phyloP scores from a whole-genome alignment of 1,140 invertebrate species.

The Diorhabda carinulata region DNA sequence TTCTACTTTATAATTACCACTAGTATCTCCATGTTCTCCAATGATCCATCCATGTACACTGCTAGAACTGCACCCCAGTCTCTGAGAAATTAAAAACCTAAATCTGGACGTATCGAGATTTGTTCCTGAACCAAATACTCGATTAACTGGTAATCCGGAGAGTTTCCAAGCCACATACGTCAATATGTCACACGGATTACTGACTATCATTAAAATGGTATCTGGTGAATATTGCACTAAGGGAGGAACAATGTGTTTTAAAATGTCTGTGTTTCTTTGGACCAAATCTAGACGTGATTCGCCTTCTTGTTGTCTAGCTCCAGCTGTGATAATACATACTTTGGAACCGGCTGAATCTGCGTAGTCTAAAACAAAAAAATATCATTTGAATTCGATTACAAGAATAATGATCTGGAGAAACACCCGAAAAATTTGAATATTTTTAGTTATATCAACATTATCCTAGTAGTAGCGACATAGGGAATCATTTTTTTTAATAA shows the following conservation, averaged over 20 bases:
- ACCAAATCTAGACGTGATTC: slow-evolving; percentile 79
- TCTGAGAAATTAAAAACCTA: slow-evolving; percentile 81
- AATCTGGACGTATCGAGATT: slow-evolving; percentile 88
- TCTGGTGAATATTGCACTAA: slow-evolving; percentile 83
- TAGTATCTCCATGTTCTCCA: slow-evolving; percentile 79
- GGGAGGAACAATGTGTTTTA: slow-evolving; percentile 78
- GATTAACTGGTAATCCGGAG: slow-evolving; percentile 79
- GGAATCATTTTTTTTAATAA: too few species aligned
- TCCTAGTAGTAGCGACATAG: too few species aligned
- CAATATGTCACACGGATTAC: slow-evolving; percentile 87
- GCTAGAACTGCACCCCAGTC: slow-evolving; percentile 71
- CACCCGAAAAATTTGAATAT: too few species aligned
- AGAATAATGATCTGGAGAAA: too few species aligned
- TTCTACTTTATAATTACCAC: slow-evolving; percentile 54
- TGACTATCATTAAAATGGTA: slow-evolving; percentile 81
- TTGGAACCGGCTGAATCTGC: slow-evolving; percentile 71
- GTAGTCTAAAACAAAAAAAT: slow-evolving; percentile 59
- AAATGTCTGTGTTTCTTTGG: slow-evolving; percentile 84
- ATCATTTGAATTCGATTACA: not conserved
- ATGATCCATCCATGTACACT: slow-evolving; percentile 89
- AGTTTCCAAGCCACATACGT: slow-evolving; percentile 93
- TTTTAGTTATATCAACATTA: too few species aligned
- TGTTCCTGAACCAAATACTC: slow-evolving; percentile 86
- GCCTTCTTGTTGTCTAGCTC: slow-evolving; percentile 81
- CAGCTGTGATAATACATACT: slow-evolving; percentile 84